phyloP scores from a whole-genome alignment of 2,113 vertebrate genomes.

The Campylomormyrus numenius region DNA sequence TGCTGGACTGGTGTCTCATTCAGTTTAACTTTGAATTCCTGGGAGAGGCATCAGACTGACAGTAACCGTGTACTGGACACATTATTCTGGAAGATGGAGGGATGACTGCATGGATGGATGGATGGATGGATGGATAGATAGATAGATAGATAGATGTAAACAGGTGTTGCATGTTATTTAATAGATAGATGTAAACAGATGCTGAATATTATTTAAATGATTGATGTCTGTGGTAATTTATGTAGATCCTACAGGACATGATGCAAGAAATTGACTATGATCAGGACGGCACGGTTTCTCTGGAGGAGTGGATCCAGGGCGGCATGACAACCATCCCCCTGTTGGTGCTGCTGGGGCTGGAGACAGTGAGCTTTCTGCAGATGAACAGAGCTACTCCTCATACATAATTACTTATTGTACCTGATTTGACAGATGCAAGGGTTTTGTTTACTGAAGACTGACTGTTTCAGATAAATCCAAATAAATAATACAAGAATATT shows the following conservation, averaged over 20 bases:
- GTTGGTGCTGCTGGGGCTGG: slow-evolving; percentile 82
- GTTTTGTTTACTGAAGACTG: background rate
- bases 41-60: background rate
- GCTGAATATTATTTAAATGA: background rate
- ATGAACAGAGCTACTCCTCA: background rate
- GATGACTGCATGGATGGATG: background rate
- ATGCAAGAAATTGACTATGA: slow-evolving; percentile 96
- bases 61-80: background rate
- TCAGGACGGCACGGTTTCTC: slow-evolving; percentile 81
- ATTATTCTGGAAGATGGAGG: background rate
- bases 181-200: background rate
- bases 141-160: background rate
- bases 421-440: background rate
- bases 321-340: slow-evolving; percentile 92
- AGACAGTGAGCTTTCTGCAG: slow-evolving; percentile 68
- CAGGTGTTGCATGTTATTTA: background rate
- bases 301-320: slow-evolving; percentile 93
- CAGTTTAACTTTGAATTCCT: background rate
- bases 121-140: background rate
- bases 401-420: background rate
- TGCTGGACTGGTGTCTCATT: background rate
- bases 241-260: slow-evolving; percentile 92
- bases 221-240: background rate
- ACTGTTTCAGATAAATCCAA: background rate
- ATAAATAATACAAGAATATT: background rate